Evolutionary conservation across 2,113 vertebrate species (phyloP), one percentile per base, ranked within the genome.

Genomic region (Orthonyx spaldingii): DNA sequence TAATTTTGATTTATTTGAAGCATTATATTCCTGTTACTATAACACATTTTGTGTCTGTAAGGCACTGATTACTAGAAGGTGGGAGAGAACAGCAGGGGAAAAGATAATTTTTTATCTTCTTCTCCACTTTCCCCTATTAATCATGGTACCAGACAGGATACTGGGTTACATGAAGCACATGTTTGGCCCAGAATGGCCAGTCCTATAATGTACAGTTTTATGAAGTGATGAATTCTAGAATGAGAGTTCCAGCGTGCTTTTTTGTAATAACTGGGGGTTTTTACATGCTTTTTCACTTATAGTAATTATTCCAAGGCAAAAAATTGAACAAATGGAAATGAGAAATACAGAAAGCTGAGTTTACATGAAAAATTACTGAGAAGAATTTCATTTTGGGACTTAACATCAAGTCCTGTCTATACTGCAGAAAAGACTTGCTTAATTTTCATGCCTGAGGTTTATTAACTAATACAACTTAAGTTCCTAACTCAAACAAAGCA

Each of bases 181-280:
- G 44, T 87, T 96, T 90, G 82, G 65, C 69, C 60, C 85, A 74
- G 56, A 63, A 82, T 66, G 65, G 28, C 35, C 11, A 6, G 16
- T 33, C 64, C 49, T 92, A 37, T 84, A 65, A 70, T 27, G 60
- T 50, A 55, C n/a, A 52, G 52, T 63, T 95, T 95, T 93, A 94
- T 94, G 85, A 92, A 96, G 74, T 91, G 75, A 59, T 84, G 69
- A 84, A 80, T 89, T 91, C 81, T 84, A 70, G 72, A 93, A 79
- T 72, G 53, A 90, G 87, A 69, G 69, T 71, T 90, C 72, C 52
- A 70, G 30, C 4, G 3, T 78, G 60, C 75, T 89, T 84, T 91
- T 94, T 78, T 66, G 52, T 46, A 83, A 56, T 68, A 83, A 60
- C 41, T 83, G 42, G 24, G 37, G 35, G 26, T 3, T 56, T 77